A percentile compares a stretch with the other conserved stretches of the same genome.
phyloP scores from a whole-genome alignment of 1,140 invertebrate genomes.

The Heterodera schachtii region DNA sequence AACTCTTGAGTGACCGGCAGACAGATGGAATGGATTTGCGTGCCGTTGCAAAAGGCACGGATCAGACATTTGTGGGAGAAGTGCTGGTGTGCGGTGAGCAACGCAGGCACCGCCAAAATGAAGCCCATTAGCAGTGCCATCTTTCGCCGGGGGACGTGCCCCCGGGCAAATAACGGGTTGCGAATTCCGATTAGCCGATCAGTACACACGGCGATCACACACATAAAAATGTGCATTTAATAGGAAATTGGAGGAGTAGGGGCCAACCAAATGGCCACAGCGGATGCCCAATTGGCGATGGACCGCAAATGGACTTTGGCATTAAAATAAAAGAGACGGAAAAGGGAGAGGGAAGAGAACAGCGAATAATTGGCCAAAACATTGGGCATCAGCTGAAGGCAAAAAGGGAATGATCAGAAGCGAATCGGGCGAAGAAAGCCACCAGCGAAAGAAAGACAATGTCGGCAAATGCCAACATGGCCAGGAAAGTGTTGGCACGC shows the following conservation, averaged over 20 bases:
- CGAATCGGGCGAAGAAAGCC: background rate
- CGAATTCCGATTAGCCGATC: constrained; percentile 60
- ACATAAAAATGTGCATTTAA: constrained; percentile 35
- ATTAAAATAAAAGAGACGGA: constrained; percentile 59
- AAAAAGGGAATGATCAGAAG: background rate
- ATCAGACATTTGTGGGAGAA: constrained; percentile 57
- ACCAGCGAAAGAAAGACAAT: constrained; percentile 55
- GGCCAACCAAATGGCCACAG: constrained; percentile 60
- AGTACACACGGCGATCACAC: constrained; percentile 62
- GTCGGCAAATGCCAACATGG: constrained; percentile 58
- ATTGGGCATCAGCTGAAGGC: constrained; percentile 51
- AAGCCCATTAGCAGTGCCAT: constrained; percentile 17
- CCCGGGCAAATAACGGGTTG: constrained; percentile 53
- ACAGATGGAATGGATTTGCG: constrained; percentile 62
- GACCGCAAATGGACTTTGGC: constrained; percentile 61
- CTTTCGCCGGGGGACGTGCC: constrained; percentile 40
- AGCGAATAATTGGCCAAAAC: constrained; percentile 59
- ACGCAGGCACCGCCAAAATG: constrained; percentile 8
- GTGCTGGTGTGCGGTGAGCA: constrained; percentile 29
- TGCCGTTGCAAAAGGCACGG: constrained; percentile 53
- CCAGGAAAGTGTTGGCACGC: constrained; percentile 61
- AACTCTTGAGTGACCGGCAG: constrained; percentile 54
- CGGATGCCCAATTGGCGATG: constrained; percentile 63
- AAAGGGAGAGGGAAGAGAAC: constrained; percentile 56
- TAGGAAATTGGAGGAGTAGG: background rate